phyloP scores from a whole-genome alignment of 2,888 invertebrate genomes.

The Netelia fuscicornis region DNA sequence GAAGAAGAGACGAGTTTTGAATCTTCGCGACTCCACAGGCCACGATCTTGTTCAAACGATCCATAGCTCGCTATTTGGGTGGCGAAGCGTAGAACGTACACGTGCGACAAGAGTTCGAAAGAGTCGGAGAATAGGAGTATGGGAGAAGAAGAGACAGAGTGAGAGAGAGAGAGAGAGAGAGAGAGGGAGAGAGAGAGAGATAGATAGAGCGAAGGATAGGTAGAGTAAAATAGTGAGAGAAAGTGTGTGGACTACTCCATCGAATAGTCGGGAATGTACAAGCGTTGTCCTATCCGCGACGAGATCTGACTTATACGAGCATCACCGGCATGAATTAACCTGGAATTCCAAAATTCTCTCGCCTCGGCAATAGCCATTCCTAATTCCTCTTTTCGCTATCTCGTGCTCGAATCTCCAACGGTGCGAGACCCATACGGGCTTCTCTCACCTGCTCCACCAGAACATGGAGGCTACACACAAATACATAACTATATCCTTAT shows the following conservation, averaged over 20 bases:
- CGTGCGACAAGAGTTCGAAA: slow-evolving; percentile 37
- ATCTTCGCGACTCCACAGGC: slow-evolving; percentile 28
- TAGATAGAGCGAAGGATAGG: neutral
- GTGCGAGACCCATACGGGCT: slow-evolving; percentile 55
- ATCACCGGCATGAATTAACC: slow-evolving; percentile 68
- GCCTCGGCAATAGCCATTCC: slow-evolving; percentile 61
- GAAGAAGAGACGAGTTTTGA: slow-evolving; percentile 30
- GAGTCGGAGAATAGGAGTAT: slow-evolving; percentile 13
- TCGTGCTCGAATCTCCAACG: slow-evolving; percentile 58
- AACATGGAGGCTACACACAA: slow-evolving; percentile 28
- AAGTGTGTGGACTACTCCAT: slow-evolving; percentile 27
- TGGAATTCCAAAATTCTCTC: slow-evolving; percentile 67
- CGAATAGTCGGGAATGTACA: slow-evolving; percentile 64
- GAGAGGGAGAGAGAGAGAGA: neutral
- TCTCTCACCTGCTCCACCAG: slow-evolving; percentile 36
- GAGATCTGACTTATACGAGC: slow-evolving; percentile 70
- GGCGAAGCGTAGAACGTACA: slow-evolving; percentile 24
- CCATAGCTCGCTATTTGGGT: slow-evolving; percentile 46
- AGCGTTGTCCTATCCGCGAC: slow-evolving; percentile 67
- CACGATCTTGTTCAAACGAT: slow-evolving; percentile 46
- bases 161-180: neutral
- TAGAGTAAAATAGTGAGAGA: neutral
- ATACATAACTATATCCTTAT: slow-evolving; percentile 31
- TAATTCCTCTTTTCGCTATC: slow-evolving; percentile 69
- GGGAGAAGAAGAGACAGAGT: neutral